Evolutionary conservation across 35 echinoderm and acorn worm genomes (phyloP).

Genomic region (Acanthaster planci): DNA sequence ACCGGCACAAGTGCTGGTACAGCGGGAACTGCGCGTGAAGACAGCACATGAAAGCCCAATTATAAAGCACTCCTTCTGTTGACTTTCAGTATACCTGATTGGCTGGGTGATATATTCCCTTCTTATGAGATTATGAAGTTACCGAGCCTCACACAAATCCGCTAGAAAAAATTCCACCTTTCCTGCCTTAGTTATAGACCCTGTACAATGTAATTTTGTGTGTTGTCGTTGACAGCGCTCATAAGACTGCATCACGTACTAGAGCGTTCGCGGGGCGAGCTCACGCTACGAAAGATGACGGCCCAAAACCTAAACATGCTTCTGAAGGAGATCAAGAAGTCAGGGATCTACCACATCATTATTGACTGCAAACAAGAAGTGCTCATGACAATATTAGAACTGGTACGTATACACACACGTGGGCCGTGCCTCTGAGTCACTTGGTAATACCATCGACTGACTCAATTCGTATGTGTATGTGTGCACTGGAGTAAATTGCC

Average conservation of each 20-base stretch:
- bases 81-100: no score
- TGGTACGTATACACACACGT: conserved; percentile 52
- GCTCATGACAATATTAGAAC: conserved; percentile 15
- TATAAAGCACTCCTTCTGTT: no score
- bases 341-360: conserved; percentile 44
- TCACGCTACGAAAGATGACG: conserved; percentile 19
- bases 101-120: not conserved
- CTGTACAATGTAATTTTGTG: not conserved
- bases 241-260: conserved; percentile 43
- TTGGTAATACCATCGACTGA: no score
- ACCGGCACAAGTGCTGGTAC: no score
- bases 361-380: conserved; percentile 39
- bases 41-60: no score
- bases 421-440: no score
- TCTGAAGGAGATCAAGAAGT: conserved; percentile 55
- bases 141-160: not conserved
- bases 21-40: no score
- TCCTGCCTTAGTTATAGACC: not conserved
- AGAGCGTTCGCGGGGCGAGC: conserved; percentile 5
- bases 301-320: conserved; percentile 11
- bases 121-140: no score
- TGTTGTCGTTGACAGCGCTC: conserved; percentile 29
- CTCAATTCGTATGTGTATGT: no score
- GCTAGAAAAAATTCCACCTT: not conserved
- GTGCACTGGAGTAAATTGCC: no score